Conservation (phyloP, 2,888 invertebrate species). For the Parnassius orleans region DNA sequence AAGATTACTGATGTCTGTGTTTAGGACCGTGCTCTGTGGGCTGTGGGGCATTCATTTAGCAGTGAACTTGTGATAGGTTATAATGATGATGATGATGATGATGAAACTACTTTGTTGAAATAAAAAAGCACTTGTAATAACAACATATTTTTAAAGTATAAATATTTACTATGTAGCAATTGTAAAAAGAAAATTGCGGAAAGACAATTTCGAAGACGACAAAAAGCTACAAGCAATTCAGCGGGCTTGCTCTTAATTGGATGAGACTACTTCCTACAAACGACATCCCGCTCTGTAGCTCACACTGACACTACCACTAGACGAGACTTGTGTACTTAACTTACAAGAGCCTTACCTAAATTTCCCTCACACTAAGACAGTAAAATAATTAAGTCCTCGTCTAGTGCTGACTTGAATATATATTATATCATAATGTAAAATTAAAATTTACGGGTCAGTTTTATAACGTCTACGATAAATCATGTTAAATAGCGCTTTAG, state of each 20-base stretch:
- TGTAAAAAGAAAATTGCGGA: constrained; percentile 55
- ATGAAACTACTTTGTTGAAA: no score
- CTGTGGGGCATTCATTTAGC: no score
- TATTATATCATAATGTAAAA: constrained; percentile 23
- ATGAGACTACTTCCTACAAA: constrained; percentile 76
- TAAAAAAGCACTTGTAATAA: no score
- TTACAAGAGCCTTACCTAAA: constrained; percentile 40
- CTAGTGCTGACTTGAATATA: constrained; percentile 15
- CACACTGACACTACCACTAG: constrained; percentile 29
- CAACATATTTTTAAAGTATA: constrained; percentile 29
- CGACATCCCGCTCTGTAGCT: constrained; percentile 48
- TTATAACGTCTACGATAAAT: constrained; percentile 46
- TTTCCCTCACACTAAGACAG: constrained; percentile 23
- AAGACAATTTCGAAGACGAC: constrained; percentile 74
- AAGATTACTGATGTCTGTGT: no score
- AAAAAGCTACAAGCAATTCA: constrained; percentile 74
- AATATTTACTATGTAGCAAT: constrained; percentile 45
- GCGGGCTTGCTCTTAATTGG: constrained; percentile 74
- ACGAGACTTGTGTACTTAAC: constrained; percentile 47
- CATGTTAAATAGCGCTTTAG: constrained; percentile 32
- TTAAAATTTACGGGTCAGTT: constrained; percentile 41
- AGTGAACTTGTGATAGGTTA: no score
- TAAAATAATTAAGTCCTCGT: constrained; percentile 24
- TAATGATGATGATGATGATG: no score
- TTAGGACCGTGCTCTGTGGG: no score